Evolutionary conservation across 2,888 invertebrate genomes (phyloP).

Genomic region (Rhopalosiphum nymphaeae): DNA sequence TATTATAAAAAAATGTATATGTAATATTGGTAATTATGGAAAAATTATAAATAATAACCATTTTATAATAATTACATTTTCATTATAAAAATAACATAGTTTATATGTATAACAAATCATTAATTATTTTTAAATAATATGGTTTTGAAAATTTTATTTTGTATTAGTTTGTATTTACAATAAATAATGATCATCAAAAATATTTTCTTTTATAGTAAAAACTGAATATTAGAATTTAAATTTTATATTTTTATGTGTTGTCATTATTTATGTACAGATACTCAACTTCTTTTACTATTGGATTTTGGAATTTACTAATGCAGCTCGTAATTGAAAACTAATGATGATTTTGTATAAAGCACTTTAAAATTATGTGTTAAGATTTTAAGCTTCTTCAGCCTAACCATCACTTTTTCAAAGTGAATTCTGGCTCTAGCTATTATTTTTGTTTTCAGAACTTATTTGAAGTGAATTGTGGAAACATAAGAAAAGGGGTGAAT

Average conservation of each 20-base stretch:
- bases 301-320: not conserved
- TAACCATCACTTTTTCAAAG: not conserved
- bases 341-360: not conserved
- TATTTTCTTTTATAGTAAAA: not conserved
- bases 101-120: not conserved
- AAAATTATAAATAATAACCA: not conserved
- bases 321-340: not conserved
- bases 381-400: not conserved
- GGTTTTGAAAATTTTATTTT: not conserved
- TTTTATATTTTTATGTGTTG: too few species aligned
- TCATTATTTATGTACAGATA: not conserved
- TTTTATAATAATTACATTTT: too few species aligned
- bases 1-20: too few species aligned
- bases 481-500: slow-evolving; percentile 49
- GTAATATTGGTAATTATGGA: too few species aligned
- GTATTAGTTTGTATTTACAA: not conserved
- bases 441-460: not conserved
- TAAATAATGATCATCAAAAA: not conserved
- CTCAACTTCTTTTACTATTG: not conserved
- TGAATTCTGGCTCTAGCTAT: slow-evolving; percentile 12
- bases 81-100: too few species aligned
- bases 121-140: too few species aligned
- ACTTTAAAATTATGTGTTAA: not conserved
- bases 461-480: not conserved
- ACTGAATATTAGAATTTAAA: too few species aligned